Percentiles rank a stretch among this genome's conserved stretches.
Evolutionary conservation across 92 coral and sea anemone species (phyloP).

Genomic region (Siderastrea siderea): DNA sequence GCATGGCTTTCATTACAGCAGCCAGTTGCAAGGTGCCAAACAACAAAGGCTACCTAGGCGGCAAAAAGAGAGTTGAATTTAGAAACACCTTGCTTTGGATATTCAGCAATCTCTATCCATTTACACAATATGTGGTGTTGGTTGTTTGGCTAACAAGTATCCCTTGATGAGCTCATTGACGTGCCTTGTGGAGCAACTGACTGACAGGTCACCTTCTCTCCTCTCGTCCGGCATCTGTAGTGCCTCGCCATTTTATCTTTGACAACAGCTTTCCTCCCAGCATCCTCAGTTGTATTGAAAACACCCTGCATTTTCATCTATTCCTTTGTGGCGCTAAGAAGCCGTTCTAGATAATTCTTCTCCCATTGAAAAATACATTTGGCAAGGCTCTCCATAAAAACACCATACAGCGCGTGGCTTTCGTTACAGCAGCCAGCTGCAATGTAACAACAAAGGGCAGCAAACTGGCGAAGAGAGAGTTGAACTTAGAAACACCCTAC

Average conservation of each 20-base stretch:
- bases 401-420: slow-evolving; percentile 63
- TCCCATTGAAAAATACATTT: slow-evolving; percentile 68
- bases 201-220: neutral
- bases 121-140: slow-evolving; percentile 48
- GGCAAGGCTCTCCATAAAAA: slow-evolving; percentile 62
- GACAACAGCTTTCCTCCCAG: slow-evolving; percentile 6
- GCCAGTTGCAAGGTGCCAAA: slow-evolving; percentile 60
- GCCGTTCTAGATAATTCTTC: slow-evolving; percentile 36
- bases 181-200: no score
- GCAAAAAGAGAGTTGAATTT: slow-evolving; percentile 42
- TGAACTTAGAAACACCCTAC: slow-evolving; percentile 10
- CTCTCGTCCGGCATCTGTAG: slow-evolving; percentile 62
- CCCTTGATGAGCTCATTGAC: slow-evolving; percentile 47
- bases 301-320: slow-evolving; percentile 17
- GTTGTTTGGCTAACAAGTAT: slow-evolving; percentile 24
- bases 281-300: slow-evolving; percentile 25
- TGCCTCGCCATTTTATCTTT: slow-evolving; percentile 65
- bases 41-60: slow-evolving; percentile 29
- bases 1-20: slow-evolving; percentile 74
- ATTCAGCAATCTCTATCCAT: slow-evolving; percentile 73
- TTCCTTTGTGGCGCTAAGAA: slow-evolving; percentile 34
- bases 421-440: slow-evolving; percentile 72
- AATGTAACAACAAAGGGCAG: slow-evolving; percentile 14
- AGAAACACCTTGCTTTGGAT: no score
- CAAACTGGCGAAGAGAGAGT: slow-evolving; percentile 52